phyloP scores from a whole-genome alignment of 2,888 invertebrate species.

The Serripes groenlandicus region DNA sequence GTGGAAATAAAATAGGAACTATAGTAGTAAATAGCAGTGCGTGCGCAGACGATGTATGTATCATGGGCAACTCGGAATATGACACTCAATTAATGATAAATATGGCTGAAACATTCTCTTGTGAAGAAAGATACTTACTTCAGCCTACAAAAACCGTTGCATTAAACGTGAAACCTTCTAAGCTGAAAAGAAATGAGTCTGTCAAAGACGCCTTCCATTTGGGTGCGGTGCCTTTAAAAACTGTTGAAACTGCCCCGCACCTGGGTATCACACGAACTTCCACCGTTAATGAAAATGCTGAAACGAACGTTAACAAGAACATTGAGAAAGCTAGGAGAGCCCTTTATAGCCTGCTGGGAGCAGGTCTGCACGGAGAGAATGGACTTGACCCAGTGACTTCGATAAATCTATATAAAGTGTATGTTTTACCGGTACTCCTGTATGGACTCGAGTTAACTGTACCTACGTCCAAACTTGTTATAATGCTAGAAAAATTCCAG shows the following conservation, averaged over 20 bases:
- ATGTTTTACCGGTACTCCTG: too few relatives aligned
- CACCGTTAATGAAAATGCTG: neutral
- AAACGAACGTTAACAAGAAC: neutral
- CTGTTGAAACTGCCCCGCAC: neutral
- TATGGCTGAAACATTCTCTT: neutral
- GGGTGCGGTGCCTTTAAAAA: neutral
- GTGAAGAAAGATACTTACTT: neutral
- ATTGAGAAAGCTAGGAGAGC: slow-evolving; percentile 9
- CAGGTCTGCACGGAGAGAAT: neutral
- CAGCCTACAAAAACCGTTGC: neutral
- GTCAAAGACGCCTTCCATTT: neutral
- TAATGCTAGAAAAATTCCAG: too few relatives aligned
- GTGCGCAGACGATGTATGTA: neutral
- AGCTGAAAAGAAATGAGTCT: too few relatives aligned
- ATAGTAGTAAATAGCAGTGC: neutral
- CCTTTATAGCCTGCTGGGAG: neutral
- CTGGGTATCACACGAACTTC: neutral
- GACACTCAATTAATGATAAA: neutral
- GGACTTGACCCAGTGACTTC: neutral
- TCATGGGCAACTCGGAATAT: neutral
- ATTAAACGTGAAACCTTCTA: too few relatives aligned
- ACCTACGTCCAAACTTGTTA: too few relatives aligned
- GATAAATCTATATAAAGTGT: too few relatives aligned
- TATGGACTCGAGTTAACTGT: too few relatives aligned
- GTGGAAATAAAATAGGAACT: neutral